phyloP scores from a whole-genome alignment of 2,113 vertebrate species.

The Sebastes fasciatus region DNA sequence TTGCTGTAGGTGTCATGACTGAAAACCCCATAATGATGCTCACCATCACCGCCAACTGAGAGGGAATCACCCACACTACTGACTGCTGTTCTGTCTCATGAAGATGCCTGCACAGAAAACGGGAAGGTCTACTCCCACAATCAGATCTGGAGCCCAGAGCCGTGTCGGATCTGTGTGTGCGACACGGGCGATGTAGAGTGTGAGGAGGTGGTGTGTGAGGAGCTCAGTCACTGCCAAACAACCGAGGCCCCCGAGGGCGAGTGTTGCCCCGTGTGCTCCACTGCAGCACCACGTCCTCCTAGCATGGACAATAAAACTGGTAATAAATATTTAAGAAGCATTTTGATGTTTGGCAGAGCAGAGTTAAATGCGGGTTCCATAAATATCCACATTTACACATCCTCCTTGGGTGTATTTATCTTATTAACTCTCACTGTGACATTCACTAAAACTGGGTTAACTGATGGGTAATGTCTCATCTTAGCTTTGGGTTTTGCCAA shows the following conservation, averaged over 20 bases:
- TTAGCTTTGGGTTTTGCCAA: background rate
- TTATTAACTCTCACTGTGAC: too few relatives aligned
- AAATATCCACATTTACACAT: slow-evolving; percentile 10
- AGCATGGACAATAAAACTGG: slow-evolving; percentile 38
- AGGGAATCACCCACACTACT: slow-evolving; percentile 8
- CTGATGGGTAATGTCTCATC: background rate
- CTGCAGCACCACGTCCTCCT: slow-evolving; percentile 16
- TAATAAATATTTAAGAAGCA: slow-evolving; percentile 45
- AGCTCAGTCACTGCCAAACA: slow-evolving; percentile 85
- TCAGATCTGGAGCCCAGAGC: slow-evolving; percentile 76
- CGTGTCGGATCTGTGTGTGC: slow-evolving; percentile 88
- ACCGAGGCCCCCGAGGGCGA: slow-evolving; percentile 86
- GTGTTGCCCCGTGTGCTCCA: slow-evolving; percentile 89
- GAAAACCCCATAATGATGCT: slow-evolving; percentile 25
- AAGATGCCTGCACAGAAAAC: slow-evolving; percentile 66
- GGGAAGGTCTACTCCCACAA: slow-evolving; percentile 64
- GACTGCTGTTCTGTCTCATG: slow-evolving; percentile 49
- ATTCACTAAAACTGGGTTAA: background rate
- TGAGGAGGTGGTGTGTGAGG: slow-evolving; percentile 90
- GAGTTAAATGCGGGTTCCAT: slow-evolving; percentile 20
- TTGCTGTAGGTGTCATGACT: too few relatives aligned
- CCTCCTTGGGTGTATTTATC: background rate
- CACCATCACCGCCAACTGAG: slow-evolving; percentile 1
- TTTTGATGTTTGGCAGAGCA: background rate
- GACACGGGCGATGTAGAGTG: slow-evolving; percentile 87